phyloP scores from a whole-genome alignment of 2,113 vertebrate species.

The Limnothrissa miodon region DNA sequence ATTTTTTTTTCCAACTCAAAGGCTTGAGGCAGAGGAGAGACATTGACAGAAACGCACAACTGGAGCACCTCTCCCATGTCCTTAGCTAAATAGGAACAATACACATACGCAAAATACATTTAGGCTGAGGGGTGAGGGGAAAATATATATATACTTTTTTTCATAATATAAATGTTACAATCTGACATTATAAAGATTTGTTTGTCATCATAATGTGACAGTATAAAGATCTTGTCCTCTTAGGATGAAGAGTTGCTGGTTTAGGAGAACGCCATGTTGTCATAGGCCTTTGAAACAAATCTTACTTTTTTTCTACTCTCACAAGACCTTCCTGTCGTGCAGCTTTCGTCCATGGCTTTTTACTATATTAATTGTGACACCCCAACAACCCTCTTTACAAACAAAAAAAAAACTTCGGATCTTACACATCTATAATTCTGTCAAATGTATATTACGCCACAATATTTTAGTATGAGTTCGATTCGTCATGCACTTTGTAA shows the following conservation, averaged over 20 bases:
- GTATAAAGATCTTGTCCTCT: constrained; percentile 46
- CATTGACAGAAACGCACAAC: not conserved
- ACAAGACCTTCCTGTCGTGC: constrained; percentile 35
- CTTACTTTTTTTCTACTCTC: constrained; percentile 29
- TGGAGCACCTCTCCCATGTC: not conserved
- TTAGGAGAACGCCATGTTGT: constrained; percentile 42
- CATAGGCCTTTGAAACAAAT: constrained; percentile 44
- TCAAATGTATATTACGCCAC: constrained; percentile 66
- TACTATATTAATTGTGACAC: constrained; percentile 54
- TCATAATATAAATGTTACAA: constrained; percentile 20
- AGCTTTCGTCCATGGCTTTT: constrained; percentile 40
- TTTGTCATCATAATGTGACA: constrained; percentile 22
- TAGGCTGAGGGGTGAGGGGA: not conserved
- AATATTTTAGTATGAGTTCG: constrained; percentile 71
- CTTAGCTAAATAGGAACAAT: constrained; percentile 8
- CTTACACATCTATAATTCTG: constrained; percentile 66
- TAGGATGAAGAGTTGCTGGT: constrained; percentile 64
- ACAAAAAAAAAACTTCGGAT: constrained; percentile 58
- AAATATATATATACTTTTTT: not conserved
- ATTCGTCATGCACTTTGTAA: constrained; percentile 72
- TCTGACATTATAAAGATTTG: constrained; percentile 18
- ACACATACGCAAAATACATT: constrained; percentile 6
- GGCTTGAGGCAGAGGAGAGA: not conserved
- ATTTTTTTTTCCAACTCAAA: not conserved
- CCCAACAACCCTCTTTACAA: constrained; percentile 54